Base-by-base conservation (phyloP, 2,797 vertebrate species). In the Melanogrammus aeglefinus region DNA sequence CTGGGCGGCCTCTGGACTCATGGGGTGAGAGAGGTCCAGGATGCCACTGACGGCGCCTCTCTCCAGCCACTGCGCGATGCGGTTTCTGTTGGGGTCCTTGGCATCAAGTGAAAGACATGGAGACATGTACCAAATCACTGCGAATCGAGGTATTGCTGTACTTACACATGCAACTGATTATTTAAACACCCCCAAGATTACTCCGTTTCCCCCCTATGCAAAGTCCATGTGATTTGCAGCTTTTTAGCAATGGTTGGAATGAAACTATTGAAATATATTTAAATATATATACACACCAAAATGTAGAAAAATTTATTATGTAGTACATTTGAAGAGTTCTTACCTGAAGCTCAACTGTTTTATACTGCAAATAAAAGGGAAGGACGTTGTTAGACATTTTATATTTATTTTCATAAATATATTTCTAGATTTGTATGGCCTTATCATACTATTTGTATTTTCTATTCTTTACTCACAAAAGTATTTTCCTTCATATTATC, bases 51-150 rank as follows among this genome's bases (percentile, higher is more conserved):
- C 78, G 1, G 93, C 85, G 0, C 85, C 3, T 78, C 87, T 89
- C 2, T 95, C 77, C 86, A 95, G 83, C 96, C 96, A 97, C 86
- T 95, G 95, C 78, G 94, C 94, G 8, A 97, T 96, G 75, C 88
- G 91, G 78, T 96, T 96, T 6, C 86, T 87, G 36, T 83, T 92
- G 13, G 95, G 94, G 83, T 97, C 95, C 96, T 97, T 16, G n/a
- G 57, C 35, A 82, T n/a, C 31, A 78, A 83, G 24, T 75, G n/a
- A 4, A 75, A 44, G 31, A 73, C 6, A 76, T 31, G 24, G 63
- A 66, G n/a, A 66, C 63, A 66, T 63, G 57, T 0, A 21, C 5
- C 16, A 4, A 21, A 21, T 18, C 3, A 57, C 18, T 6, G 6
- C 1, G 21, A 63, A 8, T 63, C 51, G 21, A 18, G 18, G 18